Evolutionary conservation across 2,888 invertebrate genomes (phyloP).

Genomic region (Chloromyia formosa): DNA sequence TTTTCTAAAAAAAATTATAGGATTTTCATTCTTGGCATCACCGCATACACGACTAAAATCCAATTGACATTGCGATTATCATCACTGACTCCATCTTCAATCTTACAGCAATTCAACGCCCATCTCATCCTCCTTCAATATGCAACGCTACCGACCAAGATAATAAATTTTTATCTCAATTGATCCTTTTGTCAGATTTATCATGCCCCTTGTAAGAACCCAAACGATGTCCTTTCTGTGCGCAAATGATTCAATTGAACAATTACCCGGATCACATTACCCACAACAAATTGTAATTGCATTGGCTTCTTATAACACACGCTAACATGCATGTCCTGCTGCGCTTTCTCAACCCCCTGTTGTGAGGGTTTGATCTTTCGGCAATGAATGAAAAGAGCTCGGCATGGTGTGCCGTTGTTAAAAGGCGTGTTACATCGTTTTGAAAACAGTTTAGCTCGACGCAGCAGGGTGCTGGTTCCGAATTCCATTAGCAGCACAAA

Average conservation of each 20-base stretch:
- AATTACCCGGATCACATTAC: slow-evolving; percentile 46
- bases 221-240: neutral
- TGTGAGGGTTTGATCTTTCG: slow-evolving; percentile 10
- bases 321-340: slow-evolving; percentile 14
- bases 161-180: too few relatives aligned
- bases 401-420: slow-evolving; percentile 27
- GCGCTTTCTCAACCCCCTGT: slow-evolving; percentile 41
- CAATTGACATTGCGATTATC: too few relatives aligned
- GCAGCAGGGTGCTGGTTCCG: slow-evolving; percentile 45
- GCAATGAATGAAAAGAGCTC: too few relatives aligned
- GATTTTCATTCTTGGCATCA: too few relatives aligned
- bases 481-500: slow-evolving; percentile 31
- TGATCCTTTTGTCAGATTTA: too few relatives aligned
- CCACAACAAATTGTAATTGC: slow-evolving; percentile 43
- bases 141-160: too few relatives aligned
- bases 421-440: slow-evolving; percentile 49
- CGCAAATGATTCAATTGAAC: slow-evolving; percentile 44
- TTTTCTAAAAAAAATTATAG: too few relatives aligned
- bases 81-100: too few relatives aligned
- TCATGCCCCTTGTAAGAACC: too few relatives aligned
- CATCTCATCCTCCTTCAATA: too few relatives aligned
- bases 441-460: slow-evolving; percentile 37
- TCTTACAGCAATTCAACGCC: too few relatives aligned
- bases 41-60: too few relatives aligned
- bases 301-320: slow-evolving; percentile 12